A percentile compares a stretch with the other conserved stretches of the same genome.
These are phyloP conservation scores for Sebastolobus altivelis DNA, from an alignment of 2,797 vertebrate genomes.

Conservation along the genomic window DNA sequence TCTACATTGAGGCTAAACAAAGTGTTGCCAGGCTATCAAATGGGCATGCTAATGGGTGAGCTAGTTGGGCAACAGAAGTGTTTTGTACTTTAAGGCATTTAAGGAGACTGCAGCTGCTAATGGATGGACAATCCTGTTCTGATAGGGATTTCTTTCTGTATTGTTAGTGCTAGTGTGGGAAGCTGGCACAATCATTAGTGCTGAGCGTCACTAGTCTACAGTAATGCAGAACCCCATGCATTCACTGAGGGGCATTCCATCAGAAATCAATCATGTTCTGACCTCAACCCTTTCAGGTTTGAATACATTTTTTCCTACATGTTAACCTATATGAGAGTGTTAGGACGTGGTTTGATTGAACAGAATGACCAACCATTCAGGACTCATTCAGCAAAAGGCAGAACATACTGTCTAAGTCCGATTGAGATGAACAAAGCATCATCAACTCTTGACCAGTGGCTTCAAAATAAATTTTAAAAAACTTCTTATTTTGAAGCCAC, in stretches of 20 bases:
- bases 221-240: conserved; percentile 48
- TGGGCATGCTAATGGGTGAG: background rate
- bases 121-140: background rate
- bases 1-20: background rate
- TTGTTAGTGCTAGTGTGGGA: background rate
- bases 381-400: too few relatives aligned
- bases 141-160: background rate
- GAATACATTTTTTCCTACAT: background rate
- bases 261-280: background rate
- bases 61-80: background rate
- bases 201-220: background rate
- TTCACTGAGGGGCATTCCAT: conserved; percentile 6
- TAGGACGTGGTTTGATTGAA: background rate
- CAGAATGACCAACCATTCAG: background rate
- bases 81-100: conserved; percentile 59
- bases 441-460: too few relatives aligned
- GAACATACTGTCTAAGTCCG: too few relatives aligned
- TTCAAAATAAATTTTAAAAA: too few relatives aligned
- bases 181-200: conserved; percentile 16
- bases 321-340: background rate
- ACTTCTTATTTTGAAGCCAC: too few relatives aligned
- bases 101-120: conserved; percentile 34
- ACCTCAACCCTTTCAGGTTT: background rate
- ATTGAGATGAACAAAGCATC: too few relatives aligned
- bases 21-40: background rate